Evolutionary conservation across 1,140 invertebrate genomes (phyloP).

Genomic region (Cydia strobilella): DNA sequence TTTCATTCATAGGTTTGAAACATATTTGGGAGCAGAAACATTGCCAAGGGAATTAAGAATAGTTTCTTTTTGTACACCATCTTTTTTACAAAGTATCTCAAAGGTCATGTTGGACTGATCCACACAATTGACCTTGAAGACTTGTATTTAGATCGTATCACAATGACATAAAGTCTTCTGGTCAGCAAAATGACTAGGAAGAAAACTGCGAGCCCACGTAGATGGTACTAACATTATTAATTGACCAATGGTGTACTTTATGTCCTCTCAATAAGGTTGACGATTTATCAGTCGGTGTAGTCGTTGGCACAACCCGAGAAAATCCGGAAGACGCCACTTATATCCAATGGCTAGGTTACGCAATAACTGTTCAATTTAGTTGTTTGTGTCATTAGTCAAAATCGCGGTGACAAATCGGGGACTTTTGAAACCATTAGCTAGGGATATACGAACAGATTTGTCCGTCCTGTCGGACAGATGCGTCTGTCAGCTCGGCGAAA

Average conservation of each 20-base stretch:
- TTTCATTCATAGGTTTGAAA: not conserved
- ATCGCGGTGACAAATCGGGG: not conserved
- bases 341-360: constrained; percentile 3
- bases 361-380: constrained; percentile 25
- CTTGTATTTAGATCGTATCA: not conserved
- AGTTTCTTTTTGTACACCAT: not conserved
- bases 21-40: not conserved
- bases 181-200: not conserved
- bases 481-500: too few species aligned
- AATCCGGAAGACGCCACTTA: constrained; percentile 26
- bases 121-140: not conserved
- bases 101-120: not conserved
- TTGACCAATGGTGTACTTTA: not conserved
- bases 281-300: not conserved
- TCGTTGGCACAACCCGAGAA: not conserved
- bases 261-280: not conserved
- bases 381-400: constrained; percentile 20
- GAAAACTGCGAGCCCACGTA: not conserved
- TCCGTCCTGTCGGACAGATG: too few species aligned
- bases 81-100: not conserved
- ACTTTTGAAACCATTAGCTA: not conserved
- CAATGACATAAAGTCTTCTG: not conserved
- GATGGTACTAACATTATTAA: not conserved
- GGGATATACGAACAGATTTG: too few species aligned
- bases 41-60: not conserved